Evolutionary conservation across 2,797 vertebrate species (phyloP).

Genomic region (Zalophus californianus): DNA sequence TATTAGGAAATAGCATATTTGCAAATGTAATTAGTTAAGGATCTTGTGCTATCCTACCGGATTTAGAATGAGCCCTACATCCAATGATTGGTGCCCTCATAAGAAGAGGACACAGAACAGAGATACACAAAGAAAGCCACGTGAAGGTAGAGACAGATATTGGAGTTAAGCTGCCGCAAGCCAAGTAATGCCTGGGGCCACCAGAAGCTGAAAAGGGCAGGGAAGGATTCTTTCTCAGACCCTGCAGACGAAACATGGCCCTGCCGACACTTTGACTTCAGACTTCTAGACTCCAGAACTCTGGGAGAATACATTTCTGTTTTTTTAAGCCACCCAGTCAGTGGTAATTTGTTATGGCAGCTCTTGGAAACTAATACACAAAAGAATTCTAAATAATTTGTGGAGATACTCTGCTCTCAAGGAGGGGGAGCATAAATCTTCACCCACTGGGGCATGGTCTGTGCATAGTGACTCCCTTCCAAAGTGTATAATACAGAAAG

Average conservation of each 20-base stretch:
- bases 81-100: background rate
- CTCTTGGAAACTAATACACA: background rate
- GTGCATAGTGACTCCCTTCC: background rate
- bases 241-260: background rate
- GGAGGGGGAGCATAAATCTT: background rate
- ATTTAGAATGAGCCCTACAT: background rate
- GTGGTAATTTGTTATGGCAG: background rate
- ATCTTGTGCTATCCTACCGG: background rate
- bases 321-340: background rate
- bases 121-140: background rate
- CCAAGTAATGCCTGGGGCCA: background rate
- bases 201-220: background rate
- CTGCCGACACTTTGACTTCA: background rate
- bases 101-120: background rate
- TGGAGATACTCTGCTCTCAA: background rate
- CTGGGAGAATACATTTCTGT: background rate
- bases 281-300: background rate
- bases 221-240: background rate
- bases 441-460: background rate
- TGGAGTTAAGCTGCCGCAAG: background rate
- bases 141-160: background rate
- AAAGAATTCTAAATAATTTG: constrained; percentile 9
- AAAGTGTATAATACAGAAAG: background rate
- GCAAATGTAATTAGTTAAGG: background rate
- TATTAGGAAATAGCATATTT: background rate